Conservation (phyloP, 2,797 vertebrate species). For the Muscicapa comitata region DNA sequence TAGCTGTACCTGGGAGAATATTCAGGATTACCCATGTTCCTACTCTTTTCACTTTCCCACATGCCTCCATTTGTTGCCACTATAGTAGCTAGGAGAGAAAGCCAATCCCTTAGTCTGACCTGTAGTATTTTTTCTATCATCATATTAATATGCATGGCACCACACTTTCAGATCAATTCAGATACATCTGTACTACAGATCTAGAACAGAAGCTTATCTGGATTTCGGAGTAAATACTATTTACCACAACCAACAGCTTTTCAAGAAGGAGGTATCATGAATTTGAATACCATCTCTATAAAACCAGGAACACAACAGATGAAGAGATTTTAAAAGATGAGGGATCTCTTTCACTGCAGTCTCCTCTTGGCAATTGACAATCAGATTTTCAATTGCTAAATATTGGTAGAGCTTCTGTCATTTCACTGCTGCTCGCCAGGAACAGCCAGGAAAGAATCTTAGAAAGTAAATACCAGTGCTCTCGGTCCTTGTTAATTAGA, state of each 20-base stretch:
- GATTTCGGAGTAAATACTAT: neutral
- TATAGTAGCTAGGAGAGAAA: neutral
- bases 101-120: neutral
- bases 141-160: neutral
- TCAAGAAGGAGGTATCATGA: neutral
- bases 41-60: neutral
- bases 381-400: neutral
- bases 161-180: neutral
- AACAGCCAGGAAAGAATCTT: neutral
- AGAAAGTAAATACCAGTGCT: neutral
- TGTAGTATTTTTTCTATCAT: neutral
- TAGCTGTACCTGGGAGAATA: neutral
- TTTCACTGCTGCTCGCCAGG: neutral
- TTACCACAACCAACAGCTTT: neutral
- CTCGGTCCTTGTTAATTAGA: neutral
- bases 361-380: neutral
- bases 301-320: neutral
- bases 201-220: neutral
- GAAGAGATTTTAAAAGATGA: neutral
- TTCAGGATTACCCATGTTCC: neutral
- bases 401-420: neutral
- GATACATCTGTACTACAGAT: neutral
- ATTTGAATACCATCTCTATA: neutral
- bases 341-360: neutral
- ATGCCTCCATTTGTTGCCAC: neutral